Evolutionary conservation across 2,797 vertebrate genomes (phyloP).

Genomic region (Aphelocoma californica): DNA sequence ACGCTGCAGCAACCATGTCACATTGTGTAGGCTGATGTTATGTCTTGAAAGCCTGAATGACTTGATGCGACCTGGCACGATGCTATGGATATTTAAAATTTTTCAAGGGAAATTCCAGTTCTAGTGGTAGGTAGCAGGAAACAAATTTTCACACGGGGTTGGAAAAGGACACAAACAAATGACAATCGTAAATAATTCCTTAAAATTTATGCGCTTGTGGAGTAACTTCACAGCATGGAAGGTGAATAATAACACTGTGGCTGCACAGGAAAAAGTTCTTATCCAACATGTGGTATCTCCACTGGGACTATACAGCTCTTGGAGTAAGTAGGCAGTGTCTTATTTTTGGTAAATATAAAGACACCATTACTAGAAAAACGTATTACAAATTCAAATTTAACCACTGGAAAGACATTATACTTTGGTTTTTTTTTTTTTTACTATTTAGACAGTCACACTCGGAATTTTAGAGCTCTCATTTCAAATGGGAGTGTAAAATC

Average conservation of each 20-base stretch:
- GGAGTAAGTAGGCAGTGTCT: not conserved
- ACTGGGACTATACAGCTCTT: not conserved
- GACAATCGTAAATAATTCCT: not conserved
- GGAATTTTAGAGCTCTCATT: not conserved
- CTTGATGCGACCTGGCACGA: constrained; percentile 29
- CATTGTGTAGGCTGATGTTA: constrained; percentile 2
- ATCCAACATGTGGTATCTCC: not conserved
- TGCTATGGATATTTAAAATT: not conserved
- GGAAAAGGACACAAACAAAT: not conserved
- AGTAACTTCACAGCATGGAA: not conserved
- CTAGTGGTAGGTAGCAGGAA: not conserved
- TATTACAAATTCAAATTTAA: not conserved
- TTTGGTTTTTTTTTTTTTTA: not conserved
- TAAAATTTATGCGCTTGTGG: not conserved
- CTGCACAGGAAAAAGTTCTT: not conserved
- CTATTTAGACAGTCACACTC: not conserved
- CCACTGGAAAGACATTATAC: not conserved
- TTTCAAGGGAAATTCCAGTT: not conserved
- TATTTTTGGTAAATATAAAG: not conserved
- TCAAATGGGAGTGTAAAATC: not conserved
- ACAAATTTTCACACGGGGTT: not conserved
- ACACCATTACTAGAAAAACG: not conserved
- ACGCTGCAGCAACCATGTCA: constrained; percentile 41
- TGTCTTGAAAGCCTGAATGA: constrained; percentile 16
- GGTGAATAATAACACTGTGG: not conserved